These are phyloP conservation scores for Clarias pachynema DNA, from an alignment of 2,797 vertebrate genomes.

Conservation along the genomic window DNA sequence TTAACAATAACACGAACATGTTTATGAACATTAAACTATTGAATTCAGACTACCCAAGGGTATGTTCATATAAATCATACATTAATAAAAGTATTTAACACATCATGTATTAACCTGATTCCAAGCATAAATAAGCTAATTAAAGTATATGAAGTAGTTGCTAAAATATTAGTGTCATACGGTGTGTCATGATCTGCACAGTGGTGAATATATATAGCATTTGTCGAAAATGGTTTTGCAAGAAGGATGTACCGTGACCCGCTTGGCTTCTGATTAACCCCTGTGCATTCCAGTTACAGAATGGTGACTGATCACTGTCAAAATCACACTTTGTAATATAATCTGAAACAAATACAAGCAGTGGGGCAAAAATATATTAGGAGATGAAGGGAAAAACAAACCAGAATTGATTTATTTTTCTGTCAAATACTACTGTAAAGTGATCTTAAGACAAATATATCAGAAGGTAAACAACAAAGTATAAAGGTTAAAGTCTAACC, in stretches of 20 bases:
- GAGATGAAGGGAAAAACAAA: constrained; percentile 2
- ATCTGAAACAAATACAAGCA: constrained; percentile 64
- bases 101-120: background rate
- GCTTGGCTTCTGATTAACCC: constrained; percentile 66
- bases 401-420: background rate
- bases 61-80: background rate
- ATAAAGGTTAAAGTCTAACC: constrained; percentile 60
- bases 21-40: background rate
- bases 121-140: background rate
- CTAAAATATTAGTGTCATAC: background rate
- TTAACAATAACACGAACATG: background rate
- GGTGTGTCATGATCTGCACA: background rate
- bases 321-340: constrained; percentile 80
- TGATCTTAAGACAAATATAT: background rate
- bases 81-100: background rate
- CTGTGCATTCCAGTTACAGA: constrained; percentile 80
- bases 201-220: background rate
- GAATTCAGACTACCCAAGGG: background rate
- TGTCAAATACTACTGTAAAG: background rate
- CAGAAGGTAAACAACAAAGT: constrained; percentile 5
- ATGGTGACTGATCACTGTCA: constrained; percentile 65
- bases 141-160: background rate
- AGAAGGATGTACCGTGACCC: constrained; percentile 64
- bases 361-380: constrained; percentile 12
- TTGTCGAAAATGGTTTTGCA: background rate